phyloP scores from a whole-genome alignment of 1,140 invertebrate species.

The Liolophura sinensis region DNA sequence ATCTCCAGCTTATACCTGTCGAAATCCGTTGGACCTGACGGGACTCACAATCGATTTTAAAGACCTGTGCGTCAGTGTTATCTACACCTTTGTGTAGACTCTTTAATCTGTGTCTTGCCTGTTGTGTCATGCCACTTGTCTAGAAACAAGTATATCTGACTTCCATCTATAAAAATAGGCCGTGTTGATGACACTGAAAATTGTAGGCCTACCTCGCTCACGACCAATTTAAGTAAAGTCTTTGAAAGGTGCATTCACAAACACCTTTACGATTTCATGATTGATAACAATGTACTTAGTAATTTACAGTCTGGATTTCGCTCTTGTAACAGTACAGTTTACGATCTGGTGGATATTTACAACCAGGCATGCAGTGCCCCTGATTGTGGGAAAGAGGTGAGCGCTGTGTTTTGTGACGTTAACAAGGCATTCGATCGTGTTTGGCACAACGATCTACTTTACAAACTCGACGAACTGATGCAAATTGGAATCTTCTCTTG shows the following conservation, averaged over 20 bases:
- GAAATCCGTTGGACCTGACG: too few relatives aligned
- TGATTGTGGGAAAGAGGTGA: constrained; percentile 11
- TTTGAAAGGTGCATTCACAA: constrained; percentile 15
- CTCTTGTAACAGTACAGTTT: constrained; percentile 14
- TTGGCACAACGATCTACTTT: constrained; percentile 12
- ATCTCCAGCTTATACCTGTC: too few relatives aligned
- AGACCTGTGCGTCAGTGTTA: too few relatives aligned
- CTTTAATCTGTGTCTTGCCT: too few relatives aligned
- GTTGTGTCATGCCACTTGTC: too few relatives aligned
- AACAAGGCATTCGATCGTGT: constrained; percentile 19
- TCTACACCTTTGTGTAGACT: too few relatives aligned
- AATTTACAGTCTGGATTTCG: too few relatives aligned
- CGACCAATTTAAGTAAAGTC: constrained; percentile 4
- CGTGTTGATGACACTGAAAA: too few relatives aligned
- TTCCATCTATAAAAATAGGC: too few relatives aligned
- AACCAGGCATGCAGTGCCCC: constrained; percentile 10
- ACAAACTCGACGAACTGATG: constrained; percentile 9
- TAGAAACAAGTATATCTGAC: too few relatives aligned
- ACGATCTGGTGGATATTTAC: constrained; percentile 17
- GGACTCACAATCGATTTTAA: too few relatives aligned
- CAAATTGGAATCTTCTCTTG: constrained; percentile 1
- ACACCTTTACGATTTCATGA: constrained; percentile 8
- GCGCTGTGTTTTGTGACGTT: constrained; percentile 16
- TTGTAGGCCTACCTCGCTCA: constrained; percentile 11
- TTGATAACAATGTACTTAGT: neutral